These are phyloP conservation scores for Pterocles orientalis DNA, from an alignment of 2,113 vertebrate species.

Conservation along the genomic window DNA sequence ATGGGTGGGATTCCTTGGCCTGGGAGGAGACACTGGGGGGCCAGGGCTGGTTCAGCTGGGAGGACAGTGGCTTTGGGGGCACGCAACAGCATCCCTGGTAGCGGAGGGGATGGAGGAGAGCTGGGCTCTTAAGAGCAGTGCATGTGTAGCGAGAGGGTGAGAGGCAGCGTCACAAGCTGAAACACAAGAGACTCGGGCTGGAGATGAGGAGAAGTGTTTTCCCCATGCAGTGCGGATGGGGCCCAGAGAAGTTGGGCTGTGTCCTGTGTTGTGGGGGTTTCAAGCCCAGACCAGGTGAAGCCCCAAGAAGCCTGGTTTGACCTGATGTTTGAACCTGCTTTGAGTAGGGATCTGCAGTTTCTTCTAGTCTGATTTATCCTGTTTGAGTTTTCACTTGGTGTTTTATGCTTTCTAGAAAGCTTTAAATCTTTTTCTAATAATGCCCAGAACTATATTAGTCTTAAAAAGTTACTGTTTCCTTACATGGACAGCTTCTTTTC, in stretches of 20 bases:
- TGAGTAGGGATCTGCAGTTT: background rate
- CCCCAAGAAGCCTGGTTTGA: background rate
- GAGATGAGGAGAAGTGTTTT: background rate
- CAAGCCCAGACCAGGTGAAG: background rate
- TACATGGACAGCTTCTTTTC: background rate
- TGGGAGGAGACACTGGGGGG: background rate
- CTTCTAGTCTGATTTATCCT: background rate
- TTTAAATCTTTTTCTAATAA: background rate
- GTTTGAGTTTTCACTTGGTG: background rate
- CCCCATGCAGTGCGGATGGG: rapidly evolving
- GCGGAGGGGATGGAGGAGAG: rapidly evolving
- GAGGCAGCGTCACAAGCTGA: background rate
- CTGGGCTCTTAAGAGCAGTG: background rate
- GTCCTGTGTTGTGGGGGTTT: background rate
- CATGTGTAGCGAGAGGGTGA: rapidly evolving
- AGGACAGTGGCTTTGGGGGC: background rate
- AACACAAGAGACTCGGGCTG: background rate
- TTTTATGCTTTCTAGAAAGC: background rate
- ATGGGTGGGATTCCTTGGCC: background rate
- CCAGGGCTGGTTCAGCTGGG: background rate
- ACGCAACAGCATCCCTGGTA: background rate
- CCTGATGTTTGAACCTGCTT: background rate
- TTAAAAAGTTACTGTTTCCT: background rate
- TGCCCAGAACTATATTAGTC: background rate
- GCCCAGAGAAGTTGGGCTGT: background rate